A percentile compares a stretch with the other conserved stretches of the same genome.
Conservation (phyloP, 1,140 invertebrate genomes). For the Sycophila sp. region DNA sequence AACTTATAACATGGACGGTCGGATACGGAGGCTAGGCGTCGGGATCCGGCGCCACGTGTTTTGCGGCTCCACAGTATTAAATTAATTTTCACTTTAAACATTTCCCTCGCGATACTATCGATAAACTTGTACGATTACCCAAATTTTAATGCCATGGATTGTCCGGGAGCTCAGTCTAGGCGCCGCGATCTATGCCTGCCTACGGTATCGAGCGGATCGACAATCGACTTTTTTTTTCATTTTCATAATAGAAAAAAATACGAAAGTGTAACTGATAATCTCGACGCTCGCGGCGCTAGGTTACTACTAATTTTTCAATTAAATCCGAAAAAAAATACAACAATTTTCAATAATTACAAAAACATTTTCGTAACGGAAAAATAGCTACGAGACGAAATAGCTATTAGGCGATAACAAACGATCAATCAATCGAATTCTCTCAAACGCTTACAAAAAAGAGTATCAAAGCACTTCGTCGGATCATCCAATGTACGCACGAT, state of each 20-base stretch:
- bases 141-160: too few species aligned
- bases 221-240: constrained; percentile 28
- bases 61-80: neutral
- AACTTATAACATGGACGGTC: constrained; percentile 55
- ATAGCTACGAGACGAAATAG: too few species aligned
- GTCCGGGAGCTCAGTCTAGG: constrained; percentile 60
- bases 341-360: neutral
- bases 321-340: neutral
- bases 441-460: neutral
- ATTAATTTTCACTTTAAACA: neutral
- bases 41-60: constrained; percentile 53
- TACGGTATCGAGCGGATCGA: constrained; percentile 41
- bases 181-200: constrained; percentile 41
- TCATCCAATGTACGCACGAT: neutral
- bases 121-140: constrained; percentile 17
- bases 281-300: neutral
- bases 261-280: constrained; percentile 6
- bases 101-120: neutral
- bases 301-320: too few species aligned
- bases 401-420: neutral
- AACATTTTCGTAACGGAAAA: neutral
- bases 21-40: constrained; percentile 49
- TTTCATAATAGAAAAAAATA: constrained; percentile 16
- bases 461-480: constrained; percentile 8
- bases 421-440: neutral